A percentile compares a stretch with the other conserved stretches of the same genome.
phyloP scores from a whole-genome alignment of 2,888 invertebrate species.

The Heliconius sara region DNA sequence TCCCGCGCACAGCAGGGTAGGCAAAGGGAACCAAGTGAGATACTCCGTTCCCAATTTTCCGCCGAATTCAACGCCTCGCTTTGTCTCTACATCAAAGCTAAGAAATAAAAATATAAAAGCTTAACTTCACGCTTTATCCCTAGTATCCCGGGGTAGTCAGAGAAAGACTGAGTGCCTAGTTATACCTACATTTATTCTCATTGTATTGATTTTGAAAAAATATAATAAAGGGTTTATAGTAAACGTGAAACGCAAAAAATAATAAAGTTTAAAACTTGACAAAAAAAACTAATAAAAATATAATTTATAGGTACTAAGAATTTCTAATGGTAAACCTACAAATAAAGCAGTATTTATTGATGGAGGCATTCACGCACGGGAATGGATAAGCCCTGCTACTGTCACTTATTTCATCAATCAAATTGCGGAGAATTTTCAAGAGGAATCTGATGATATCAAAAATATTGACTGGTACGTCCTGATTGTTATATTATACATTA shows the following conservation, averaged over 20 bases:
- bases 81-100: too few relatives aligned
- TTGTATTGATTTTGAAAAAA: too few relatives aligned
- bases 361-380: slow-evolving; percentile 94
- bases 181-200: too few relatives aligned
- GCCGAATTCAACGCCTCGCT: too few relatives aligned
- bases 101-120: too few relatives aligned
- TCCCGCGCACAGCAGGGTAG: too few relatives aligned
- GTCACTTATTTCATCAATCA: slow-evolving; percentile 91
- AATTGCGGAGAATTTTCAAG: slow-evolving; percentile 89
- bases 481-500: background rate
- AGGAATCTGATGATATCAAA: slow-evolving; percentile 82
- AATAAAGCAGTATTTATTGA: slow-evolving; percentile 90
- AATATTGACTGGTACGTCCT: slow-evolving; percentile 73
- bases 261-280: background rate
- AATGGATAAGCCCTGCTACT: slow-evolving; percentile 94
- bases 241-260: background rate
- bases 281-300: background rate
- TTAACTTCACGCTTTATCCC: too few relatives aligned
- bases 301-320: slow-evolving; percentile 75
- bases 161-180: too few relatives aligned
- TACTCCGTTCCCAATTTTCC: too few relatives aligned
- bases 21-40: too few relatives aligned
- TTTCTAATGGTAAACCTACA: slow-evolving; percentile 87
- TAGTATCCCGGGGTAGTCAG: too few relatives aligned
- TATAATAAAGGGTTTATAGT: too few relatives aligned